phyloP scores from a whole-genome alignment of 1,140 invertebrate species.

The Caenorhabditis brenneri region DNA sequence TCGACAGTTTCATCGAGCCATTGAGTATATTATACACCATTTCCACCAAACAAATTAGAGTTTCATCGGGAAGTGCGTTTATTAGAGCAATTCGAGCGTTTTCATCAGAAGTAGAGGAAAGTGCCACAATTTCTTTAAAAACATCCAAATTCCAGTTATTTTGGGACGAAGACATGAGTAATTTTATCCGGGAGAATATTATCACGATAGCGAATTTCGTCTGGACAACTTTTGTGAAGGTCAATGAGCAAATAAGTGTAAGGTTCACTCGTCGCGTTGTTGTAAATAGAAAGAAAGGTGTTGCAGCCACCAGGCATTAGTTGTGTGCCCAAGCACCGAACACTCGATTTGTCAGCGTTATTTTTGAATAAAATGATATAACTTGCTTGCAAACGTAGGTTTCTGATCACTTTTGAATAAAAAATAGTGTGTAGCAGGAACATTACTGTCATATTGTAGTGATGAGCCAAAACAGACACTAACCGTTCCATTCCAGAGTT shows the following conservation, averaged over 20 bases:
- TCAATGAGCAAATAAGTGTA: not conserved
- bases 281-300: not conserved
- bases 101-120: no score
- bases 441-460: no score
- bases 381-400: not conserved
- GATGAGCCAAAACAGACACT: no score
- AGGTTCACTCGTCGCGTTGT: not conserved
- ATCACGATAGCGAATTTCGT: not conserved
- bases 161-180: no score
- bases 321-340: not conserved
- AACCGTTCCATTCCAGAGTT: not conserved
- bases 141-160: no score
- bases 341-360: not conserved
- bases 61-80: no score
- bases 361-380: not conserved
- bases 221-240: not conserved
- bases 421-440: not conserved
- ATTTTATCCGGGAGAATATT: no score
- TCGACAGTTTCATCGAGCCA: no score
- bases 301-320: not conserved
- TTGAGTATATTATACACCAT: no score
- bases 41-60: no score
- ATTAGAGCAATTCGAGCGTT: no score
- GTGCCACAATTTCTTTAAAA: no score
- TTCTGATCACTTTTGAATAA: not conserved